Base-by-base conservation (phyloP, 2,888 invertebrate genomes). In the Onthophagus sagittarius region DNA sequence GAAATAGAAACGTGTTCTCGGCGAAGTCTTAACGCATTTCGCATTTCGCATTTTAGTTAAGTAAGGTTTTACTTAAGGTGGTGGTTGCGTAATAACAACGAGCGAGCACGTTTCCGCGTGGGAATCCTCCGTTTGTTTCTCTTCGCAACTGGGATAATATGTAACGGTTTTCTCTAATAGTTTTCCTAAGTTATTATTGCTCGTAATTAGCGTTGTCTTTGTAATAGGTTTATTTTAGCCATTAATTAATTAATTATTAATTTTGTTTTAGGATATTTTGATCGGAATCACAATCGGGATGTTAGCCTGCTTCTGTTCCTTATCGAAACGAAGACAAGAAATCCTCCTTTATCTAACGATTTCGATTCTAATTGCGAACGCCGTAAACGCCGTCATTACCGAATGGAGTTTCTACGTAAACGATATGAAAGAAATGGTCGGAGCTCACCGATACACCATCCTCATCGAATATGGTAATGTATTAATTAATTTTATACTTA, bases 321-420 rank as follows among this genome's bases (percentile, higher is more conserved):
- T 86, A 73, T 85, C 85, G 15, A 80, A 84, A 9, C 82, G 82
- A 75, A 83, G 86, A 71, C 87, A 87, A 77, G 86, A 87, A 77
- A 81, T 83, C n/a, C 81, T 88, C 15, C 83, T 88, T 67, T 86
- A 86, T 79, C 81, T 87, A 79, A 84, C 87, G 86, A 80, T 88
- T 85, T 83, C 87, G 82, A 85, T 90, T 85, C 79, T 86, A 82
- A 83, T 88, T 86, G 83, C 89, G 85, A 83, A 84, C 80, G 78
- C 84, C 80, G 80, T 88, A 83, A 86, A 91, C 86, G 85, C 90
- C 70, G 83, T 87, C 74, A 78, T 87, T 15, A 84, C 84, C 67
- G 87, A 88, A 80, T 87, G 86, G 86, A 82, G 84, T 74, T 84
- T 87, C 76, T 85, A 86, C 79, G 82, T 83, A 72, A 79, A 81